A percentile compares a stretch with the other conserved stretches of the same genome.
These are phyloP conservation scores for Panthera tigris DNA, from an alignment of 2,113 vertebrate species.

Conservation along the genomic window DNA sequence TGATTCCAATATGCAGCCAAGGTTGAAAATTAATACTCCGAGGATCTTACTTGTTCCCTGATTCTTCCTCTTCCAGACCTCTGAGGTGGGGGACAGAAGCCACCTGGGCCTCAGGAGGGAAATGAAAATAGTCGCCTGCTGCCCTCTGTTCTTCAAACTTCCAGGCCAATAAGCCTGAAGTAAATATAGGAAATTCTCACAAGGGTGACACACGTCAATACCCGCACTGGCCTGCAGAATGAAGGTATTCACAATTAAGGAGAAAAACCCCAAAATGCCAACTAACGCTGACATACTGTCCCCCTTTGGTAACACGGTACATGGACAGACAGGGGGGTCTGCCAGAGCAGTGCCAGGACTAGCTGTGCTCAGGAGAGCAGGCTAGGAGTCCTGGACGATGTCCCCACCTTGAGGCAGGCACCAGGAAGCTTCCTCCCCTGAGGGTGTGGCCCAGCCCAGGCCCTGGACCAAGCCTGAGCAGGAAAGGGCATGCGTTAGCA, in stretches of 20 bases:
- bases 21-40: not conserved
- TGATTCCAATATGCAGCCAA: not conserved
- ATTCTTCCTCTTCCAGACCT: not conserved
- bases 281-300: not conserved
- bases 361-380: not conserved
- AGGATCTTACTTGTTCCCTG: not conserved
- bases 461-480: not conserved
- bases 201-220: not conserved
- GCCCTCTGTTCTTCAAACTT: not conserved
- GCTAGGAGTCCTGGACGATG: not conserved
- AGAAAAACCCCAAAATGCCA: not conserved
- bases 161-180: not conserved
- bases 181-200: not conserved
- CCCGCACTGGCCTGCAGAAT: not conserved
- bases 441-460: not conserved
- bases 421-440: not conserved
- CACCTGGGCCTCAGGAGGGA: not conserved
- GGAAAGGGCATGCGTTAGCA: not conserved
- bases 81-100: not conserved
- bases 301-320: not conserved
- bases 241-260: not conserved
- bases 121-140: not conserved
- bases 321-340: not conserved
- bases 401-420: not conserved
- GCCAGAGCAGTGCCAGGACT: not conserved